Percentiles rank a stretch among this genome's conserved stretches.
Evolutionary conservation across 2,113 vertebrate genomes (phyloP).

Genomic region (Cavia porcellus): DNA sequence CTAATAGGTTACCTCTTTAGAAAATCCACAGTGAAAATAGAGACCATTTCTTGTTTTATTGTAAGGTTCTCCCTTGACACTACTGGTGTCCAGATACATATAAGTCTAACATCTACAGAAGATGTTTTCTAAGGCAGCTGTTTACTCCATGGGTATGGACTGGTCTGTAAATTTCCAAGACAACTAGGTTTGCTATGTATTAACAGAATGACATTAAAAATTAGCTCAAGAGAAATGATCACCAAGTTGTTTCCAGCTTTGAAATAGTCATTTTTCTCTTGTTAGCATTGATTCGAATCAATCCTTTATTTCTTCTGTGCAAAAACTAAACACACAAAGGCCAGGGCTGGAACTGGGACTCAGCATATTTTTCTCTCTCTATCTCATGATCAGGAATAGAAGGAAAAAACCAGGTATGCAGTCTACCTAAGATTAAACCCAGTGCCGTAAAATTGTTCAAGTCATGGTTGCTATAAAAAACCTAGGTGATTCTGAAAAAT

Average conservation of each 20-base stretch:
- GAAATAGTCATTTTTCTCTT: background rate
- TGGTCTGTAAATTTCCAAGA: conserved; percentile 12
- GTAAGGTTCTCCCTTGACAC: background rate
- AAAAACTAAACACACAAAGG: background rate
- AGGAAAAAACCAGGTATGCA: background rate
- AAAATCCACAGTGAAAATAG: conserved; percentile 34
- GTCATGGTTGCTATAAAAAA: background rate
- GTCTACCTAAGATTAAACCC: background rate
- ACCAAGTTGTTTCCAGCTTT: background rate
- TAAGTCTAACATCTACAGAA: background rate
- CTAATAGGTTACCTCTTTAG: background rate
- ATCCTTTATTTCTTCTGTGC: background rate
- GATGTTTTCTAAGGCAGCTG: background rate
- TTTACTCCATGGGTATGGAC: background rate
- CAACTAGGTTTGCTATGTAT: background rate
- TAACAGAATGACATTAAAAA: background rate
- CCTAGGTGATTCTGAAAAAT: background rate
- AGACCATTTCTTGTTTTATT: background rate
- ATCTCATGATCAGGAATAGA: background rate
- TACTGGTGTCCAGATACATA: background rate
- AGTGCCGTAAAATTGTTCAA: conserved; percentile 10
- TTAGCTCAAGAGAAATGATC: background rate
- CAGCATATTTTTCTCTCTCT: background rate
- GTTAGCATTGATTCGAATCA: background rate
- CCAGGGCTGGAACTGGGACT: background rate